Percentiles rank a stretch among this genome's conserved stretches.
Evolutionary conservation across 2,888 invertebrate genomes (phyloP).

Genomic region (Spilarctia lutea): DNA sequence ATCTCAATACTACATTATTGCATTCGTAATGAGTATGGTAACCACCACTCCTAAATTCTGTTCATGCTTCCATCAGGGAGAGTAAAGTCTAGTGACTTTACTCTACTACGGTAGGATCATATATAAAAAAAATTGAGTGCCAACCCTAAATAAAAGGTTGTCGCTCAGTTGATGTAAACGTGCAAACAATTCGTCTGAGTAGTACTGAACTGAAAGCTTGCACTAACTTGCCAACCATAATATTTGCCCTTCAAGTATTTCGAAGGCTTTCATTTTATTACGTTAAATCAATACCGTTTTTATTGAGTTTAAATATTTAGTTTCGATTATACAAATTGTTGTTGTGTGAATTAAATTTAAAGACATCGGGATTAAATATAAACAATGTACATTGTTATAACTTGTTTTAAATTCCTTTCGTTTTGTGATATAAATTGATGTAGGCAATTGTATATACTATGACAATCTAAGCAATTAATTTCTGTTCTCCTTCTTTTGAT

Average conservation of each 20-base stretch:
- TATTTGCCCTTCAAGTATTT: slow-evolving; percentile 30
- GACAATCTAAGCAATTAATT: background rate
- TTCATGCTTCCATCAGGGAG: too few relatives aligned
- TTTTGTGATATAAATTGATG: background rate
- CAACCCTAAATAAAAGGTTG: slow-evolving; percentile 38
- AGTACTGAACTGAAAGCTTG: slow-evolving; percentile 23
- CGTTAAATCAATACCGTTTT: slow-evolving; percentile 26
- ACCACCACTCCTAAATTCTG: too few relatives aligned
- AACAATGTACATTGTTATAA: background rate
- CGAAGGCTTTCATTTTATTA: slow-evolving; percentile 22
- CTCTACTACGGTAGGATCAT: too few relatives aligned
- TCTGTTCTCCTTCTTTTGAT: too few relatives aligned
- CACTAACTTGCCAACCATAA: slow-evolving; percentile 40
- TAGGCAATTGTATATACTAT: background rate
- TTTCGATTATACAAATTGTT: slow-evolving; percentile 14
- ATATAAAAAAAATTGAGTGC: too few relatives aligned
- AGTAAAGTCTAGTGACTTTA: too few relatives aligned
- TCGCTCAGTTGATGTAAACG: slow-evolving; percentile 36
- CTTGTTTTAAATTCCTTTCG: background rate
- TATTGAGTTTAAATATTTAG: slow-evolving; percentile 23
- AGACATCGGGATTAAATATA: background rate
- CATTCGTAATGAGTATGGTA: too few relatives aligned
- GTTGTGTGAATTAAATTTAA: slow-evolving; percentile 1
- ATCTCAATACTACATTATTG: too few relatives aligned
- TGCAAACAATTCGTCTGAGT: slow-evolving; percentile 23